phyloP scores from a whole-genome alignment of 2,797 vertebrate species.

The Sorex maritimensis region DNA sequence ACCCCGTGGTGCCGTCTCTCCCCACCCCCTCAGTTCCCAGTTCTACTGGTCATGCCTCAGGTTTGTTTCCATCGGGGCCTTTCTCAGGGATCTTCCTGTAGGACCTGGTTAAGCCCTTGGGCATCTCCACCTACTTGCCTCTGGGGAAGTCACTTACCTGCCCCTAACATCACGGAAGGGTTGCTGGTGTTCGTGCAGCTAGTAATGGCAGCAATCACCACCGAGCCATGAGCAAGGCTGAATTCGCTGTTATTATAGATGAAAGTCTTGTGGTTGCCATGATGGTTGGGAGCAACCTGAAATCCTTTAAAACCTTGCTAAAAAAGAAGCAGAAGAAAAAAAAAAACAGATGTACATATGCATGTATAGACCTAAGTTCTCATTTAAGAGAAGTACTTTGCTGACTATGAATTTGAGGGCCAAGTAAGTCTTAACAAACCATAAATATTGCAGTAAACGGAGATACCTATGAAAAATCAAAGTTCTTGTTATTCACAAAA shows the following conservation, averaged over 20 bases:
- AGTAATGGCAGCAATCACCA: slow-evolving; percentile 99
- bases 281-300: slow-evolving; percentile 92
- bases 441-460: slow-evolving; percentile 33
- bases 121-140: neutral
- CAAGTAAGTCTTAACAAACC: slow-evolving; percentile 33
- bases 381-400: slow-evolving; percentile 21
- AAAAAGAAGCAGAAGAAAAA: neutral
- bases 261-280: slow-evolving; percentile 91
- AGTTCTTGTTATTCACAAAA: slow-evolving; percentile 28
- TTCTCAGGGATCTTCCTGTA: neutral
- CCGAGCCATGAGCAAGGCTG: slow-evolving; percentile 94
- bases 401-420: slow-evolving; percentile 51
- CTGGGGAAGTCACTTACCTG: slow-evolving; percentile 91
- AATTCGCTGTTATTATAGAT: slow-evolving; percentile 92
- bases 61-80: too few species aligned
- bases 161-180: slow-evolving; percentile 98
- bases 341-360: neutral
- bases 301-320: slow-evolving; percentile 99
- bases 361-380: slow-evolving; percentile 59
- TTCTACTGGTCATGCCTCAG: too few species aligned
- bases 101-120: neutral
- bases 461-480: slow-evolving; percentile 59
- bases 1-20: too few species aligned
- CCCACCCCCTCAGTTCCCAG: too few species aligned
- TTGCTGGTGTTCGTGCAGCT: slow-evolving; percentile 99